Evolutionary conservation across 2,888 invertebrate species (phyloP), one percentile per base, ranked within the genome.

Genomic region (Drosophila mercatorum): DNA sequence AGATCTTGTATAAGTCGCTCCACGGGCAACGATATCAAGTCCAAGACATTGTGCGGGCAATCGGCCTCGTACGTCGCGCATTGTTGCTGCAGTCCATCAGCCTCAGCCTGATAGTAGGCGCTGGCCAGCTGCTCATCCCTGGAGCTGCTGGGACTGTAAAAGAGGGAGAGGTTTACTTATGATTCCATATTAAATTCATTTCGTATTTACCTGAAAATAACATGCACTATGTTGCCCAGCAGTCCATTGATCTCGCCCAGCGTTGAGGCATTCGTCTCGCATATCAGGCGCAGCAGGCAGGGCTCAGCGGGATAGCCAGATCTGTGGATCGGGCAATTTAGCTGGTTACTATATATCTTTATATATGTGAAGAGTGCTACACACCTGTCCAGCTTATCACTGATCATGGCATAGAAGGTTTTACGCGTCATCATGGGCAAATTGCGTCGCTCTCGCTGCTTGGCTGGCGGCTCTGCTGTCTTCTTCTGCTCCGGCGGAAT

Each of bases 221-320:
- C 93, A 78, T 95, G 95, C 12, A 96, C 91, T 65, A 96, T 89
- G 88, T 95, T 95, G 41, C 96, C 95, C 51, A 96, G 83, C 36
- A 96, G 92, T 8, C 96, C 96, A 90, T 95, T 95, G 68, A 94
- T 71, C n/a, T 91, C 88, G n/a, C 91, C 92, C 63, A 93, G 72
- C 44, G 77, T 72, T 0, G 91, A 91, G 1, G 85, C 93, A 63
- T 95, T 94, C 52, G 94, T 94, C 86, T 96, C 96, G 83, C 96
- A 96, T 78, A 96, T 95, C 57, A 95, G 93, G 77, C 95, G 94
- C 68, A 95, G 93, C 68, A 96, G 92, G 86, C 96, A 96, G 31
- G 93, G 89, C 69, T 94, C 93, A 0, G 95, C 95, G 5, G 94
- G 92, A 91, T 94, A 95, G 17, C 95, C 92, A 34, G 89, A 87